phyloP scores from a whole-genome alignment of 1,140 invertebrate genomes.

The Diorhabda carinulata region DNA sequence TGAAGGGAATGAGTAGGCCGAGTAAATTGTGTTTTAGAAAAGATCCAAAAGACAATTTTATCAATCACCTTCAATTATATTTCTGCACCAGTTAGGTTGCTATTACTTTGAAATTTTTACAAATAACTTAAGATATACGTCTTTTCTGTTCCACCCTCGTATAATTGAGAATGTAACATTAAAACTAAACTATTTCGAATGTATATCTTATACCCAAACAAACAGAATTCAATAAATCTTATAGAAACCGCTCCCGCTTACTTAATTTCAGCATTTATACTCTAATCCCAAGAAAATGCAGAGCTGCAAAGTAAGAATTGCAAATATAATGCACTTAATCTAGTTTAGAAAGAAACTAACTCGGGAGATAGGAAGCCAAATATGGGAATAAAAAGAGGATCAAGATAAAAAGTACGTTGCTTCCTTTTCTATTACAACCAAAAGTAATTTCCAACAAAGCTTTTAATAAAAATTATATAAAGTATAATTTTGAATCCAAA shows the following conservation, averaged over 20 bases:
- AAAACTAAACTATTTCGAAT: no score
- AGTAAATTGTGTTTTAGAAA: no score
- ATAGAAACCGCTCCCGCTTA: conserved; percentile 7
- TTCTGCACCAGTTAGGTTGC: no score
- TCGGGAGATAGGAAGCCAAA: conserved; percentile 7
- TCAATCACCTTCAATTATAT: no score
- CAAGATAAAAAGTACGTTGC: background rate
- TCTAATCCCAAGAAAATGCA: conserved; percentile 11
- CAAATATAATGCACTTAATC: conserved; percentile 13
- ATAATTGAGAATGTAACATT: no score
- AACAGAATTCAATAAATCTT: background rate
- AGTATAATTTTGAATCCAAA: no score
- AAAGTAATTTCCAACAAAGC: background rate
- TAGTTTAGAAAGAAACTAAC: conserved; percentile 7
- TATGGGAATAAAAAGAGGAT: background rate
- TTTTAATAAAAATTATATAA: background rate
- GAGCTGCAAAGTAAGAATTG: conserved; percentile 11
- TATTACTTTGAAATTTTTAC: no score
- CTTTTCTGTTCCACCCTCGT: no score
- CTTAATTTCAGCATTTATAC: conserved; percentile 10
- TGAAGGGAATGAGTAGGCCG: no score
- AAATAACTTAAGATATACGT: no score
- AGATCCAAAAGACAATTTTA: no score
- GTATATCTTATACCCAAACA: background rate
- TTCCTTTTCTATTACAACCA: background rate